Evolutionary conservation across 2,113 vertebrate species (phyloP).

Genomic region (Buteo buteo): DNA sequence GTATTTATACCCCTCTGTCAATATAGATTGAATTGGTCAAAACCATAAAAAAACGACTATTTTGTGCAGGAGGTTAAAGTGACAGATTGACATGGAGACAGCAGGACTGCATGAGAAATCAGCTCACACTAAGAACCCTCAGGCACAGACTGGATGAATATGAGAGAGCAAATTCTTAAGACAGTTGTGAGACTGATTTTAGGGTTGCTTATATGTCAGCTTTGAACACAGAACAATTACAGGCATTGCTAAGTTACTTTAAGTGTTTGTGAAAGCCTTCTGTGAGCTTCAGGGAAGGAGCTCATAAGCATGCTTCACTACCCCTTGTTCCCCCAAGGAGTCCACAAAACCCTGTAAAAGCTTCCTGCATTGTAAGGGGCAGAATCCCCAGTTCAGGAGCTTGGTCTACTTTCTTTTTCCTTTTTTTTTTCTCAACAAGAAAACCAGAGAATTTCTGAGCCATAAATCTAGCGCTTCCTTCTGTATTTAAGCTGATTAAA

Average conservation of each 20-base stretch:
- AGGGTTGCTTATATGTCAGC: neutral
- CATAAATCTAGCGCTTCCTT: neutral
- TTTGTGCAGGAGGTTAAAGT: neutral
- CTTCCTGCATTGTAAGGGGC: neutral
- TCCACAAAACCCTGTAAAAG: neutral
- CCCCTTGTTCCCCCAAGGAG: neutral
- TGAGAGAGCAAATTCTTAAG: neutral
- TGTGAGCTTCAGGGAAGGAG: neutral
- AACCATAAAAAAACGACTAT: neutral
- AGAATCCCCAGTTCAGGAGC: neutral
- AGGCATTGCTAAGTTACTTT: neutral
- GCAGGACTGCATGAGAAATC: neutral
- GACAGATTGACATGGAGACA: neutral
- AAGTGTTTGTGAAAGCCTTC: neutral
- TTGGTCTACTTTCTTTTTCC: rapidly evolving
- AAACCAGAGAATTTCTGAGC: neutral
- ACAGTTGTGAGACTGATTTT: neutral
- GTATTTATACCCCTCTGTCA: neutral
- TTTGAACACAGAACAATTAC: neutral
- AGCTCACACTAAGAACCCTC: neutral
- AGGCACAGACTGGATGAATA: neutral
- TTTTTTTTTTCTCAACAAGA: neutral
- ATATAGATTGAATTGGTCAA: neutral
- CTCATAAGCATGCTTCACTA: neutral
- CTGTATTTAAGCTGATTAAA: neutral